Percentiles rank a stretch among this genome's conserved stretches.
These are phyloP conservation scores for Epizoanthus illoricatus DNA, from an alignment of 92 coral and sea anemone genomes.

Conservation along the genomic window DNA sequence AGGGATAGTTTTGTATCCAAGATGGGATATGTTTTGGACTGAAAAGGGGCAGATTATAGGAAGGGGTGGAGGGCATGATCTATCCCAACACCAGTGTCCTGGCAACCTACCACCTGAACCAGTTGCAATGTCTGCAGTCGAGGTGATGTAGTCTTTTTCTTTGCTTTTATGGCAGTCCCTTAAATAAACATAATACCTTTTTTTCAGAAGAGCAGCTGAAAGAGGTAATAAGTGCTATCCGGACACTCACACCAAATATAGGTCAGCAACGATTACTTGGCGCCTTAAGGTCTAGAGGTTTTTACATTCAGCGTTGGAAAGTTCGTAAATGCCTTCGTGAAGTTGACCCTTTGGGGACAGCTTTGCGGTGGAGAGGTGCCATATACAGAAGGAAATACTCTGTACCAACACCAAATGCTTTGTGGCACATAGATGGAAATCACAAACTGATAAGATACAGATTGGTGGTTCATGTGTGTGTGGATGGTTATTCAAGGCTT, in stretches of 20 bases:
- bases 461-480: conserved; percentile 19
- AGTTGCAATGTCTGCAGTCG: not conserved
- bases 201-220: conserved; percentile 2
- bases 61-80: no score
- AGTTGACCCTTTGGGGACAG: conserved; percentile 41
- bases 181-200: not conserved
- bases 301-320: conserved; percentile 11
- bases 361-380: conserved; percentile 22
- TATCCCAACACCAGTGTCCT: no score
- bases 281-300: conserved; percentile 18
- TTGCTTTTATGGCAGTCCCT: not conserved
- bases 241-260: conserved; percentile 19
- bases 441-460: conserved; percentile 33
- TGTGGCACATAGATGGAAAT: conserved; percentile 38
- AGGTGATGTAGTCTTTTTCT: not conserved
- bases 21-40: no score
- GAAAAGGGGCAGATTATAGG: no score
- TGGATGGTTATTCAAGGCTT: conserved; percentile 40
- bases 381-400: conserved; percentile 29
- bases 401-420: conserved; percentile 15
- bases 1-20: no score
- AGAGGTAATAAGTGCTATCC: conserved; percentile 4
- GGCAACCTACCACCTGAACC: no score
- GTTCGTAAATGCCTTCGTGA: conserved; percentile 25
- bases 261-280: conserved; percentile 29